Base-by-base conservation (phyloP, 1,140 invertebrate species). In the Bombus superbus region DNA sequence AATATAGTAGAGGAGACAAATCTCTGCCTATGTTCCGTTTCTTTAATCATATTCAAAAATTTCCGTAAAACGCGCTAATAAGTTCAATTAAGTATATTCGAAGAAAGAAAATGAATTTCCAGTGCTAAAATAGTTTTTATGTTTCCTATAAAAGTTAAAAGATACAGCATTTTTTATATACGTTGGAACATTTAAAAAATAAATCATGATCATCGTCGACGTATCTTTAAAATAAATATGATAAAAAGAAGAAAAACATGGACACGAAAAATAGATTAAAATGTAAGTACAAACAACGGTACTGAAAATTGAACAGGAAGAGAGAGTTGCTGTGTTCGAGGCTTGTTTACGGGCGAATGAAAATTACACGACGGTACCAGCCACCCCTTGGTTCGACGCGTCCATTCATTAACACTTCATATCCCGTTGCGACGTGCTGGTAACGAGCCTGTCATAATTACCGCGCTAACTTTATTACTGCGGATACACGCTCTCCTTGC, bases 381-480 rank as follows among this genome's bases (percentile, higher is more conserved):
- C 89, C 93, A 93, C 93, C 94, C 94, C 93, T 94, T 91, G 92
- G 92, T 92, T 93, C 91, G 91, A 91, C 89, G 88, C 90, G 93
- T 94, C 92, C 93, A 94, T 94, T 94, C 93, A 94, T 94, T 94
- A 94, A 93, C 93, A 93, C 94, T 93, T 94, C 94, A 94, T 94
- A 94, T 94, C 92, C 92, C 89, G 93, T 91, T 78, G 92, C 92
- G 94, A 94, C 94, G 93, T 94, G 91, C 91, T 91, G 89, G 94
- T 94, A 94, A 94, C 94, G 93, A 94, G 92, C 93, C 92, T 94
- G 94, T 94, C 94, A 94, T 94, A 94, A 94, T 94, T 94, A 94
- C 88, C 93, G 86, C 86, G 93, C 92, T 93, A 94, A 94, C 92
- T 94, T 94, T 94, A 94, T 94, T 94, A 94, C 92, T 90, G 86